Evolutionary conservation across 1,140 invertebrate genomes (phyloP), one percentile per base, ranked within the genome.

Genomic region (Physella acuta): DNA sequence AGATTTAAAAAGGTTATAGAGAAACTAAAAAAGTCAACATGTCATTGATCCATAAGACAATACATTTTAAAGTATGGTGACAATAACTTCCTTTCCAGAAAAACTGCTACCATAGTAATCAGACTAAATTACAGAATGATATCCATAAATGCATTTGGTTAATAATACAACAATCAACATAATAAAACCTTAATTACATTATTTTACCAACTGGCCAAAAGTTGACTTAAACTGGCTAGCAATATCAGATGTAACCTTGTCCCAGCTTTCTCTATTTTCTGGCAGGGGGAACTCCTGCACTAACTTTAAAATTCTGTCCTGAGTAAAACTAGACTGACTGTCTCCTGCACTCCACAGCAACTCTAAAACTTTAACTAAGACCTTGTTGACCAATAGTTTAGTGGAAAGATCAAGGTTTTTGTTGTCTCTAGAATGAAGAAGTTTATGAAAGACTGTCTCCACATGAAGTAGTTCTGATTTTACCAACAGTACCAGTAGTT

Each of bases 331-430:
- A n/a, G n/a, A n/a, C n/a, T n/a, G n/a, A n/a, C n/a, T n/a, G n/a
- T n/a, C n/a, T n/a, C n/a, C n/a, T n/a, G n/a, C n/a, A n/a, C n/a
- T 33, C 28, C 8, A 66, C 24, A 66, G 26, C 64, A 66, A n/a
- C 31, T 36, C 33, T 33, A 66, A 44, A 1, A 66, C 30, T 26
- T 66, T 66, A 33, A 66, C 52, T 34, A 66, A 52, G 24, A 39
- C 52, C 17, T 26, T 30, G 52, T 66, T 66, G 30, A 56, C 52
- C 1, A 56, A 1, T 1, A 33, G 14, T n/a, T 39, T 66, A 20
- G 31, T n/a, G 1, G 28, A 4, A 5, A 36, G 5, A 37, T 39
- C 24, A 11, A 66, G 33, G 52, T 66, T 66, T n/a, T 36, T 26
- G 39, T 66, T 66, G 4, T 37, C 51, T 52, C 64, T 49, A 11